Base-by-base conservation (phyloP, 2,797 vertebrate genomes). In the Rachycentron canadum region DNA sequence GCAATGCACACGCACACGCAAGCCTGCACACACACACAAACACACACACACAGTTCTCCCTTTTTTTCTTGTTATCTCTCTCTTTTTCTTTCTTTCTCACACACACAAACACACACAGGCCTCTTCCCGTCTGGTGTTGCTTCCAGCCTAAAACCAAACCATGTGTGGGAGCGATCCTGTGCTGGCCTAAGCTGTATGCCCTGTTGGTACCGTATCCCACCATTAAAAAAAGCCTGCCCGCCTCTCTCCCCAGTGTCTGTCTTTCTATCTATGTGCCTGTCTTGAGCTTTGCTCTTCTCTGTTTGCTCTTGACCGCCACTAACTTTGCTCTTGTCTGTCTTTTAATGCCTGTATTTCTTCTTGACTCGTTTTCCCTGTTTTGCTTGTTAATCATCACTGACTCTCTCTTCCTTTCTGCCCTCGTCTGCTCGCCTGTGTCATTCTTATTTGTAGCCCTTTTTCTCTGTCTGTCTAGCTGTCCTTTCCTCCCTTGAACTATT, bases 81-180 rank as follows among this genome's bases (percentile, higher is more conserved):
- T n/a, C 21, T 71, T 23, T 28, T 26, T 43, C 47, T 9, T 41
- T 12, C 30, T 4, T 47, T 10, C 45, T 13, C 69, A 13, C 55
- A 21, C 60, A 30, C 50, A 30, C 76, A 57, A 43, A 73, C 57
- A 36, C 73, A 36, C 43, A 26, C 25, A 50, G 26, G 60, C 78
- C 82, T 87, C 81, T 71, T 84, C 86, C 83, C 71, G 81, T 88
- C 86, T 91, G 85, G 64, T 90, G 84, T 63, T 87, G 72, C 83
- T 88, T 90, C 85, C 83, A 88, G 45, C 47, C 76, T 87, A 91
- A 92, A 90, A 87, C 80, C 81, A 93, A 92, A 90, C 86, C 89
- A 92, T 89, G 87, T 91, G 90, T 92, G 83, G 60, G 65, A 89
- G 78, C 79, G 70, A 78, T 86, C 83, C 79, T 83, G 57, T 47